A percentile compares a stretch with the other conserved stretches of the same genome.
Evolutionary conservation across 2,113 vertebrate species (phyloP).

Genomic region (Plecotus auritus): DNA sequence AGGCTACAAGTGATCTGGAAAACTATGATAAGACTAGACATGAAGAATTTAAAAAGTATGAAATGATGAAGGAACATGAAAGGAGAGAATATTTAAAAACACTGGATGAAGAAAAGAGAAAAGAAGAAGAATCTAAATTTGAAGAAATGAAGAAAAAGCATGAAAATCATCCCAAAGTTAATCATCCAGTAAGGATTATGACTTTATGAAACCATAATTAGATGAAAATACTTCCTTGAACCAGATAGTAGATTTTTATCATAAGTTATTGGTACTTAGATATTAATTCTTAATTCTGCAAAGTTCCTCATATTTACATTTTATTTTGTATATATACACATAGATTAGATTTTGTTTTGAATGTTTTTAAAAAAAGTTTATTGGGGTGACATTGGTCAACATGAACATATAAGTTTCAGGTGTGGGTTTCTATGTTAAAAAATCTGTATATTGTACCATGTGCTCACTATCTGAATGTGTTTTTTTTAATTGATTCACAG

Average conservation of each 20-base stretch:
- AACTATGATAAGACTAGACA: constrained; percentile 95
- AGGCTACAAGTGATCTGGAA: constrained; percentile 96
- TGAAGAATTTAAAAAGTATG: constrained; percentile 97
- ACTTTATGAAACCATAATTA: neutral
- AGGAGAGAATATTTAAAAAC: constrained; percentile 93
- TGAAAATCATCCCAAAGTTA: constrained; percentile 95
- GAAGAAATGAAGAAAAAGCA: constrained; percentile 97
- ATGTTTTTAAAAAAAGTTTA: neutral
- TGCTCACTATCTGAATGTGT: neutral
- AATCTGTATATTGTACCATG: too few relatives aligned
- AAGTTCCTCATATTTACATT: constrained; percentile 5
- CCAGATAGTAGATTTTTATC: constrained; percentile 25
- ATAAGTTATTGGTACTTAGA: constrained; percentile 42
- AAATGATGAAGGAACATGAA: constrained; percentile 98
- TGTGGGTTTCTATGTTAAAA: too few relatives aligned
- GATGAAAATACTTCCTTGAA: constrained; percentile 32
- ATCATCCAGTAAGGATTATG: constrained; percentile 90
- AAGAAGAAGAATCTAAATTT: constrained; percentile 91
- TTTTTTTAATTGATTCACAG: constrained; percentile 78
- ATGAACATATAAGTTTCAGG: too few relatives aligned
- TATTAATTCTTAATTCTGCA: constrained; percentile 27
- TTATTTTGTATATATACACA: constrained; percentile 9
- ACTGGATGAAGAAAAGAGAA: constrained; percentile 90
- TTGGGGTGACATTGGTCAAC: too few relatives aligned
- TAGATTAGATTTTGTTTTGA: constrained; percentile 53